phyloP scores from a whole-genome alignment of 2,113 vertebrate species.

The Nothobranchius kuhntae region DNA sequence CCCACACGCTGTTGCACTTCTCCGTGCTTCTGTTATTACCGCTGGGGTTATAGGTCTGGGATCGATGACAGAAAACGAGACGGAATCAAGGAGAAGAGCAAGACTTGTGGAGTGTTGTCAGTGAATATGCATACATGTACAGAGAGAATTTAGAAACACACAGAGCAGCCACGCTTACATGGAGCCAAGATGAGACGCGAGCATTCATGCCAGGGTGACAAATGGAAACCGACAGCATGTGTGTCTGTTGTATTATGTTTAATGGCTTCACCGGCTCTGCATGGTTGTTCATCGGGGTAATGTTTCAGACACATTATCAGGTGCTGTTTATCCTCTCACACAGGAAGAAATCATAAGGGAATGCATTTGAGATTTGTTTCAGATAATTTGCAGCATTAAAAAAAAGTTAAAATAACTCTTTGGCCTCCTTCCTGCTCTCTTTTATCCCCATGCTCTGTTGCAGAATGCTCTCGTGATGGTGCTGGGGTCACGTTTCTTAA shows the following conservation, averaged over 20 bases:
- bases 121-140: constrained; percentile 17
- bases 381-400: constrained; percentile 55
- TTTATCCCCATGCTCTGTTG: constrained; percentile 14
- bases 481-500: constrained; percentile 21
- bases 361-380: constrained; percentile 39
- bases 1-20: constrained; percentile 69
- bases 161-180: constrained; percentile 13
- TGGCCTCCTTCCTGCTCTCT: constrained; percentile 22
- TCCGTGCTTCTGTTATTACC: constrained; percentile 71
- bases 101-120: constrained; percentile 40
- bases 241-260: constrained; percentile 77
- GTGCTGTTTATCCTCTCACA: constrained; percentile 59
- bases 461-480: constrained; percentile 24
- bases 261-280: constrained; percentile 66
- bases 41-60: constrained; percentile 50
- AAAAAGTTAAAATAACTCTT: constrained; percentile 44
- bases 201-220: constrained; percentile 57
- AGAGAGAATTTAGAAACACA: constrained; percentile 10
- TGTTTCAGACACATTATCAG: constrained; percentile 67
- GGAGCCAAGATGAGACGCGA: constrained; percentile 50
- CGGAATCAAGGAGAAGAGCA: constrained; percentile 35
- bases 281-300: constrained; percentile 70
- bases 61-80: constrained; percentile 62
- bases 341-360: constrained; percentile 28
- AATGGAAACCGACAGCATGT: constrained; percentile 74